Percentiles rank a stretch among this genome's conserved stretches.
Evolutionary conservation across 2,888 invertebrate species (phyloP).

Genomic region (Tribolium freemani): DNA sequence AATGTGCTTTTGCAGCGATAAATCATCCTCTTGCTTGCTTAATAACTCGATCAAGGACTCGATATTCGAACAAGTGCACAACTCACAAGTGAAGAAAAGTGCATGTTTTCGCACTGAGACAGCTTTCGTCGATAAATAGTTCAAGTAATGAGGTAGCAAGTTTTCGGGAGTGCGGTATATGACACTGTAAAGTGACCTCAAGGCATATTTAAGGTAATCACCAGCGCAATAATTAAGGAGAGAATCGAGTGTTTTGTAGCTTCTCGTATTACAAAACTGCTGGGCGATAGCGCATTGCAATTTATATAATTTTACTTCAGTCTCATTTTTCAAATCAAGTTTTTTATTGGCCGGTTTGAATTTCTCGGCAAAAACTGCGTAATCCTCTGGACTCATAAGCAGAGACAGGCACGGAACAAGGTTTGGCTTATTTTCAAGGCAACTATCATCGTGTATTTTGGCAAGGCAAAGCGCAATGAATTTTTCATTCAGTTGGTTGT

Average conservation of each 20-base stretch:
- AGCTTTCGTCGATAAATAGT: conserved; percentile 44
- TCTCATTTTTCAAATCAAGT: conserved; percentile 43
- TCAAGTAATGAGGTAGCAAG: conserved; percentile 36
- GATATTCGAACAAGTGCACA: conserved; percentile 39
- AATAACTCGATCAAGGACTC: conserved; percentile 29
- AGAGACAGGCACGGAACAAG: conserved; percentile 4
- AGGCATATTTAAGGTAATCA: conserved; percentile 50
- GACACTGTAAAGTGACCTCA: conserved; percentile 46
- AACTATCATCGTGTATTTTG: not conserved
- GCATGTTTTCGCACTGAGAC: conserved; percentile 53
- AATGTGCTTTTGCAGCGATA: conserved; percentile 45
- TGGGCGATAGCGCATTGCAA: conserved; percentile 46
- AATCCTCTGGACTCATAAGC: conserved; percentile 46
- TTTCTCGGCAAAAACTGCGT: conserved; percentile 38
- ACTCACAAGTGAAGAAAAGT: conserved; percentile 45
- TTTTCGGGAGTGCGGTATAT: conserved; percentile 49
- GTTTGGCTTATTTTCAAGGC: not conserved
- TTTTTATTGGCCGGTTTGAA: conserved; percentile 48
- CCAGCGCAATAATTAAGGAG: conserved; percentile 49
- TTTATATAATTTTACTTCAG: conserved; percentile 43
- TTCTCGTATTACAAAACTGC: conserved; percentile 36
- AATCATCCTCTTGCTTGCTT: conserved; percentile 40
- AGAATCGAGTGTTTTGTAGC: conserved; percentile 35
- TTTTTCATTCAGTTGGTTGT: not conserved
- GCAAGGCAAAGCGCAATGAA: not conserved